Evolutionary conservation across 2,113 vertebrate genomes (phyloP).

Genomic region (Marmota monax): DNA sequence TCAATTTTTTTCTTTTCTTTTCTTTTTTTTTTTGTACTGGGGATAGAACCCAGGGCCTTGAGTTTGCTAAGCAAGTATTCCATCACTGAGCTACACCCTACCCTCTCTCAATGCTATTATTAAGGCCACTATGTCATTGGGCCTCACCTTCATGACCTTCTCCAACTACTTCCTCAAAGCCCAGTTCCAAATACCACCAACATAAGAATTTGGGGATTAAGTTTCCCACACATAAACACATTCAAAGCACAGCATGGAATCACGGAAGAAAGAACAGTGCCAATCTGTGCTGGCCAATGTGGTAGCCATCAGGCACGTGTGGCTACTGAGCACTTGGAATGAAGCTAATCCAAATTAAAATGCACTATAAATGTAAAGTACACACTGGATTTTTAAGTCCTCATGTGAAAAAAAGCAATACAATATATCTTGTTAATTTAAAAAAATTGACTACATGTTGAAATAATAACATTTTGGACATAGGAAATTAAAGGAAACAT

Average conservation of each 20-base stretch:
- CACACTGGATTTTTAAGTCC: neutral
- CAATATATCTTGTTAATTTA: neutral
- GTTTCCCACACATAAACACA: neutral
- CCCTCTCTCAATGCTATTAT: too few species aligned
- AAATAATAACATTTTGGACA: slow-evolving; percentile 37
- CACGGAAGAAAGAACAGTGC: neutral
- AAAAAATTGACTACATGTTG: neutral
- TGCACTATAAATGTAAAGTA: neutral
- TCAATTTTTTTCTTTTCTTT: neutral
- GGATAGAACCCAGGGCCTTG: too few species aligned
- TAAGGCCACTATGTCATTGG: neutral
- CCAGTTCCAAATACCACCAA: neutral
- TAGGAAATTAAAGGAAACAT: neutral
- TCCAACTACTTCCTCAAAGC: neutral
- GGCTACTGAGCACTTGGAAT: neutral
- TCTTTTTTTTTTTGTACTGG: neutral
- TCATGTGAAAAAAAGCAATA: neutral
- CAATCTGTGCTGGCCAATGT: neutral
- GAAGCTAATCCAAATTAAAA: neutral
- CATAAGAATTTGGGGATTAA: neutral
- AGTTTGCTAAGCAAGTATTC: too few species aligned
- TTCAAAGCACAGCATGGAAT: neutral
- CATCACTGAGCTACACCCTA: too few species aligned
- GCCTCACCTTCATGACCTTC: neutral
- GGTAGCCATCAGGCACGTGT: neutral